phyloP scores from a whole-genome alignment of 1,140 invertebrate genomes.

The Melipona quadrifasciata region DNA sequence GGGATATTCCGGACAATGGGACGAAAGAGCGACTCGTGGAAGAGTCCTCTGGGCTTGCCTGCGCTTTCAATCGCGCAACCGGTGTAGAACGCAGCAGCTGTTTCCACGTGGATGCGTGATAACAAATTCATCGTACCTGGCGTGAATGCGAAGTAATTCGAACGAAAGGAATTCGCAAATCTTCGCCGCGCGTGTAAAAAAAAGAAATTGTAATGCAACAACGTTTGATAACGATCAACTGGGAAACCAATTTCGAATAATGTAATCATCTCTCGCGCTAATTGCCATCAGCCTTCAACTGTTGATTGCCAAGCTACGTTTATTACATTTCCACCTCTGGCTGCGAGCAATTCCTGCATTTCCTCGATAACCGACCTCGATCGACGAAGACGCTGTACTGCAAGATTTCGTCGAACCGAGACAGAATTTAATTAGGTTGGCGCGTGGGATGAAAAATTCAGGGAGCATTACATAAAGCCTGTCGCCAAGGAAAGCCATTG shows the following conservation, averaged over 20 bases:
- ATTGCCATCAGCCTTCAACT: not conserved
- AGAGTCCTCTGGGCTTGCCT: not conserved
- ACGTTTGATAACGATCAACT: not conserved
- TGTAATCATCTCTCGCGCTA: not conserved
- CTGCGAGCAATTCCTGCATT: not conserved
- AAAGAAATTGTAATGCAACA: not conserved
- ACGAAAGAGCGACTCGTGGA: not conserved
- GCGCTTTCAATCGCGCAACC: not conserved
- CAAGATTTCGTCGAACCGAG: not conserved
- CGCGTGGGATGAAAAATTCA: not conserved
- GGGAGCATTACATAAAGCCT: not conserved
- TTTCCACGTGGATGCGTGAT: not conserved
- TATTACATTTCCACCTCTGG: no score
- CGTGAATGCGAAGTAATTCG: not conserved
- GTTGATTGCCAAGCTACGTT: not conserved
- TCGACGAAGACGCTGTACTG: not conserved
- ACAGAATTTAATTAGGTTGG: not conserved
- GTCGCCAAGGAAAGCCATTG: not conserved
- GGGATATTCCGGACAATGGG: not conserved
- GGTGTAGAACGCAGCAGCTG: not conserved
- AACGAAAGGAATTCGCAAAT: not conserved
- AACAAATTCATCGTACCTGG: not conserved
- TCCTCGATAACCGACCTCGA: not conserved
- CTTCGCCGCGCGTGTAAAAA: not conserved
- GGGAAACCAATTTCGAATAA: not conserved